These are phyloP conservation scores for Caenorhabditis sp. DNA, from an alignment of 2,888 invertebrate species.

Conservation along the genomic window DNA sequence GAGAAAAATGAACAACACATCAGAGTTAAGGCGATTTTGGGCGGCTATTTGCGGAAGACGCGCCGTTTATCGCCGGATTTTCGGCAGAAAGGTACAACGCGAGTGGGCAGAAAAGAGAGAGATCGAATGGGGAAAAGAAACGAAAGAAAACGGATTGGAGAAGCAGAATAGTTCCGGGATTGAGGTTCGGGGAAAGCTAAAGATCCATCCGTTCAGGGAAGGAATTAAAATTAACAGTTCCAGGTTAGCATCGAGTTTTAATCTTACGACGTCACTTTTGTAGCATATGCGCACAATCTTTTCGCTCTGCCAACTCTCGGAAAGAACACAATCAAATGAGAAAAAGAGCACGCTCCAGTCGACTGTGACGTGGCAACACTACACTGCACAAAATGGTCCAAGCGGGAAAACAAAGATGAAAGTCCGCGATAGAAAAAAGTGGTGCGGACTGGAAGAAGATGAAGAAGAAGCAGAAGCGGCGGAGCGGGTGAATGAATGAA, in stretches of 20 bases:
- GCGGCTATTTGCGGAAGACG: background rate
- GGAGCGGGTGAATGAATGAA: conserved; percentile 43
- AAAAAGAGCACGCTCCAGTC: background rate
- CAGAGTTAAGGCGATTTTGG: background rate
- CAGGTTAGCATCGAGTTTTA: too few relatives aligned
- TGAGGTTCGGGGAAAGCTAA: too few relatives aligned
- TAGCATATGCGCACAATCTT: too few relatives aligned
- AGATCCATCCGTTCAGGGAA: too few relatives aligned
- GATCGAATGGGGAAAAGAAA: too few relatives aligned
- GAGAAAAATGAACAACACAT: background rate
- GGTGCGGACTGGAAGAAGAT: background rate
- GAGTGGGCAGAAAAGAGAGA: background rate
- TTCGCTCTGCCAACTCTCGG: too few relatives aligned
- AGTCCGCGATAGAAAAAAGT: conserved; percentile 9
- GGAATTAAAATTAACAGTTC: too few relatives aligned
- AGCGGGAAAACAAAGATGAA: too few relatives aligned
- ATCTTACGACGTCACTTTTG: too few relatives aligned
- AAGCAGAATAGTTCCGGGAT: too few relatives aligned
- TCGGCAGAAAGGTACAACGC: background rate
- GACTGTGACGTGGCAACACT: background rate
- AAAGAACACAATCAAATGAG: too few relatives aligned
- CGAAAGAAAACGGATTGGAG: background rate
- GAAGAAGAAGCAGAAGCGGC: background rate
- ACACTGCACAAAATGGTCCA: too few relatives aligned
- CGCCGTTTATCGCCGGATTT: conserved; percentile 1